Percentiles rank a stretch among this genome's conserved stretches.
Evolutionary conservation across 92 coral and sea anemone species (phyloP).

Genomic region (Isaurus tuberculatus): DNA sequence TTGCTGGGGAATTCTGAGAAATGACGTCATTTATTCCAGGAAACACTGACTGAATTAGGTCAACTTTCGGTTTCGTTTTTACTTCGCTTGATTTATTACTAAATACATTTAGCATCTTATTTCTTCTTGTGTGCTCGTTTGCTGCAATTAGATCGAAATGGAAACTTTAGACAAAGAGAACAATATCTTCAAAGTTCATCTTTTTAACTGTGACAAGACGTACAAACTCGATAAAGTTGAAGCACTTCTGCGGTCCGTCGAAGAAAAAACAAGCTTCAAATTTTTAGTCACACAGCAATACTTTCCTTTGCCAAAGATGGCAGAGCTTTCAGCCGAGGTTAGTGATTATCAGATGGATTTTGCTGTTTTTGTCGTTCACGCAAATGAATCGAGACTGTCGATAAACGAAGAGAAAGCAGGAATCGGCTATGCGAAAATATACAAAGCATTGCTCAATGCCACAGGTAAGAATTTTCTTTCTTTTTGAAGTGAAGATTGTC

Average conservation of each 20-base stretch:
- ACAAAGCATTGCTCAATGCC: conserved; percentile 37
- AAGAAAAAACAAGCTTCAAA: conserved; percentile 4
- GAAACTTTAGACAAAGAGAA: not conserved
- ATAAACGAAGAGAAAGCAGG: conserved; percentile 71
- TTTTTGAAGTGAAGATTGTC: not conserved
- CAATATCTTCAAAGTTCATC: conserved; percentile 44
- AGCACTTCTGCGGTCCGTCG: conserved; percentile 45
- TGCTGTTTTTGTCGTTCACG: conserved; percentile 70
- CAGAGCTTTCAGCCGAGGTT: conserved; percentile 9
- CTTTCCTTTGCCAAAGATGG: conserved; percentile 45
- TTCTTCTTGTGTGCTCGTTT: conserved; percentile 1
- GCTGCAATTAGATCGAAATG: conserved; percentile 2
- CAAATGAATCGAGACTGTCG: conserved; percentile 65
- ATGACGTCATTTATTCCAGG: conserved; percentile 3
- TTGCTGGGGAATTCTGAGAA: conserved; percentile 9
- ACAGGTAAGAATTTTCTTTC: conserved; percentile 55
- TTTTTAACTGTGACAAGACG: conserved; percentile 86
- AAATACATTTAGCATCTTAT: not conserved
- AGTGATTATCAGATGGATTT: conserved; percentile 51
- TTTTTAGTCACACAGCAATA: conserved; percentile 9
- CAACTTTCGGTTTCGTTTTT: conserved; percentile 7
- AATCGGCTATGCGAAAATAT: conserved; percentile 62
- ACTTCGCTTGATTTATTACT: not conserved
- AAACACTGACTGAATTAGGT: not conserved
- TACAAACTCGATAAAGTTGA: conserved; percentile 65